Percentiles rank a stretch among this genome's conserved stretches.
Evolutionary conservation across 1,140 invertebrate species (phyloP).

Genomic region (Schlechtendalia chinensis): DNA sequence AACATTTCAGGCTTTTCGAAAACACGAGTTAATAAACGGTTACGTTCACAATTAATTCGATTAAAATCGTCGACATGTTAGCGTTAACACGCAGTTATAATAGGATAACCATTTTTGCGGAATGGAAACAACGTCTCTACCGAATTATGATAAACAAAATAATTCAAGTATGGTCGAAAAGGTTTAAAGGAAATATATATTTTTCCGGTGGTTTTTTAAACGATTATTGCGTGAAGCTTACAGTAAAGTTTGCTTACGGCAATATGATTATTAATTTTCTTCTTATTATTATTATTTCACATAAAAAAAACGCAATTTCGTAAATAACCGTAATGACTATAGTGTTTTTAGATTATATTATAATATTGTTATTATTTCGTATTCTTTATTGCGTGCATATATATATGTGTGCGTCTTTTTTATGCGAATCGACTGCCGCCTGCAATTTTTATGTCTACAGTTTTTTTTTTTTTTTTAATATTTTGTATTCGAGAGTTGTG

Average conservation of each 20-base stretch:
- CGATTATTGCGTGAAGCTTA: neutral
- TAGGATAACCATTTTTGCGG: no score
- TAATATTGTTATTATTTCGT: no score
- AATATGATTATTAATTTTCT: slow-evolving; percentile 24
- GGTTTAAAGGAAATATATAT: neutral
- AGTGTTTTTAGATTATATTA: neutral
- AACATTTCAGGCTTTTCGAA: no score
- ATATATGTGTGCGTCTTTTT: neutral
- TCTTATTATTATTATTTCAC: slow-evolving; percentile 14
- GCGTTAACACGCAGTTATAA: no score
- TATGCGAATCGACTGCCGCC: slow-evolving; percentile 20
- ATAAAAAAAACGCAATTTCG: neutral
- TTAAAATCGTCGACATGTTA: neutral
- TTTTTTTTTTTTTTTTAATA: neutral
- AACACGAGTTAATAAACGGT: no score
- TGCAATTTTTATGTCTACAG: slow-evolving; percentile 26
- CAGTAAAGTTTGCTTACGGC: slow-evolving; percentile 8
- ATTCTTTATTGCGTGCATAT: neutral
- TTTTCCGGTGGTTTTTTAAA: neutral
- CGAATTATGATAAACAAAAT: neutral
- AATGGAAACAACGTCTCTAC: neutral
- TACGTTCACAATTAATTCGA: no score
- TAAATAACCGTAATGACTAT: slow-evolving; percentile 20
- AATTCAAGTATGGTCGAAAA: neutral
- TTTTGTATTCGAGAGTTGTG: slow-evolving; percentile 1